Evolutionary conservation across 2,888 invertebrate genomes (phyloP), one percentile per base, ranked within the genome.

Genomic region (Cantharis lateralis): DNA sequence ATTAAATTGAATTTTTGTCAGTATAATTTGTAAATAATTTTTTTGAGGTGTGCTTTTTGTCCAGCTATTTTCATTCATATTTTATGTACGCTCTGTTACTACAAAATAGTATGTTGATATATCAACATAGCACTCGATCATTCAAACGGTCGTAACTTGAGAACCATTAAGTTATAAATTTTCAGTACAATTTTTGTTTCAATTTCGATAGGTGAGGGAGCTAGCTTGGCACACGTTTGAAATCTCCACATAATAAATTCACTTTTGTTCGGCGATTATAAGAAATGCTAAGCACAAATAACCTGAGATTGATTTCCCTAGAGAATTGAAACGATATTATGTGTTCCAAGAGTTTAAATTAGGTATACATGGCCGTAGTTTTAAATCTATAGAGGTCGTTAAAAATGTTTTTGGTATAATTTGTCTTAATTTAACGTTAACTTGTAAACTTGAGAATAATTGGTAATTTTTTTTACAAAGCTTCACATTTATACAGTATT

Each of bases 401-500:
- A 48, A 48, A 48, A n/a, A n/a, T 48, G 18, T 11, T 66, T 64
- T 66, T 66, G 13, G 18, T 66, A 66, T 66, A 66, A 66, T 20
- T 18, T 66, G 20, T 18, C 64, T 24, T 48, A 24, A 66, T 66
- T 66, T 66, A 24, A 18, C 64, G 64, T 64, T 64, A 66, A 24
- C 64, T 28, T 32, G 69, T 69, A 28, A 68, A 68, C 62, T 68
- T 71, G 68, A 18, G 68, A 68, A 68, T 68, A 71, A 62, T 75
- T 64, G 26, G 28, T 61, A 71, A 68, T 28, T 28, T 68, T 66
- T 28, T 74, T 32, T 66, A 64, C 48, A 64, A 72, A 64, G 20
- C 61, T 5, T 28, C 48, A 70, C 62, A 79, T 82, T 81, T 80
- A 79, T 80, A 77, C 48, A 48, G 48, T 82, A 81, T 83, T 82